Base-by-base conservation (phyloP, 92 coral and sea anemone genomes). In the Heteractis magnifica region DNA sequence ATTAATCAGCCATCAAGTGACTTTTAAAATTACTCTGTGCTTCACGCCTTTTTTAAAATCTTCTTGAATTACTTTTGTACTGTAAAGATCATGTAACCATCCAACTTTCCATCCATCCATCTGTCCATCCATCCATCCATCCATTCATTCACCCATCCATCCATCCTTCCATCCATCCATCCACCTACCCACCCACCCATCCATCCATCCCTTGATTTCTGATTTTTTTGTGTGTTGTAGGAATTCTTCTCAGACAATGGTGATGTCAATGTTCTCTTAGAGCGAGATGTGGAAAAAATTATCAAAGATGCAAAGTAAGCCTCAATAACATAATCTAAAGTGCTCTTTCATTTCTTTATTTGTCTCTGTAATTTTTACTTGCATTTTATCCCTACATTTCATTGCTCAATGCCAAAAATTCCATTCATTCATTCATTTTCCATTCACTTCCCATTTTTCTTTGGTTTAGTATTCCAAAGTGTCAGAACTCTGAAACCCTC, bases 401-500 rank as follows among this genome's bases (percentile, higher is more conserved):
- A 34, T 1, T 34, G 44, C 34, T 26, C 34, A 55, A 52, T 78
- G 65, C 16, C 18, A 7, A 21, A 58, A 7, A 10, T 53, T 53
- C 21, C 70, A 6, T 62, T 62, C 70, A 18, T 62, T 62, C 20
- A 62, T n/a, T 62, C 70, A 62, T 8, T 5, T 18, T n/a, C 4
- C 18, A 16, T 62, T 62, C 2, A 50, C 7, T 14, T 26, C 3
- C 48, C 41, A 6, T 65, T 34, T 81, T 65, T 68, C 34, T 16
- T 71, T 50, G 48, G 6, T 8, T 6, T 60, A 79, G 85, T 16
- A 59, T 80, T 19, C 55, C 83, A 73, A 91, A 65, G 68, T 87
- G 93, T 12, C 53, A 51, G 19, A 93, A 93, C 81, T 78, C 20
- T 23, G 90, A 91, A 55, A 84, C 82, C 48, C 93, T 93, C 19